Base-by-base conservation (phyloP, 1,140 invertebrate species). In the Laodelphax striatellus region DNA sequence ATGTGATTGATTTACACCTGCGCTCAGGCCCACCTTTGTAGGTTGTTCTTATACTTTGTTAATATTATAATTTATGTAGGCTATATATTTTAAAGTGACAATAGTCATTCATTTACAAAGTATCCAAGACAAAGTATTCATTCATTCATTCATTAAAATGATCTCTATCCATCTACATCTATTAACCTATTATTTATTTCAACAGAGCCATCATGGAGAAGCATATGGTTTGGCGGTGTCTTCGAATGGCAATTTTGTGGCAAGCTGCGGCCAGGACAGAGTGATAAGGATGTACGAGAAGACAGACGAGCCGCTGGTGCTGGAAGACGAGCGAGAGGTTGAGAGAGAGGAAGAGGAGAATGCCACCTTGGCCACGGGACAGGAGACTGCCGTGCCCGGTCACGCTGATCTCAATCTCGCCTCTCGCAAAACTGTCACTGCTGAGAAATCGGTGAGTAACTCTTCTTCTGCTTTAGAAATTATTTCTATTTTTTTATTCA, bases 281-380 rank as follows among this genome's bases (percentile, higher is more conserved):
- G 88, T 92, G 17, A 70, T 99, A 46, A 79, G 97, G 24, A 70
- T 98, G 24, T 97, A 85, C 79, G 82, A 93, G 70, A 86, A 87
- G 68, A 91, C 90, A 1, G 79, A 88, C 52, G 94, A 99, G 74
- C 84, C 88, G 1, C 77, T 99, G 34, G 88, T 98, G 38, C 75
- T 98, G 8, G 86, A 94, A 69, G 97, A 99, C 72, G 83, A 94
- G 65, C 82, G 86, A 66, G 96, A 99, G 75, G 80, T 84, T 63
- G 87, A 90, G 70, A 79, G 89, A 41, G 86, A 87, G 69, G 78
- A 80, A 61, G 72, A 81, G 65, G 80, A 87, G 67, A 82, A 87
- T 66, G 82, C 86, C 65, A 79, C 77, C 52, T 73, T 90, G 50
- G 83, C 82, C 13, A 88, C 86, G 3, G 85, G 81, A 0, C 85